Evolutionary conservation across 2,888 invertebrate genomes (phyloP), one percentile per base, ranked within the genome.

Genomic region (Atethmia centrago): DNA sequence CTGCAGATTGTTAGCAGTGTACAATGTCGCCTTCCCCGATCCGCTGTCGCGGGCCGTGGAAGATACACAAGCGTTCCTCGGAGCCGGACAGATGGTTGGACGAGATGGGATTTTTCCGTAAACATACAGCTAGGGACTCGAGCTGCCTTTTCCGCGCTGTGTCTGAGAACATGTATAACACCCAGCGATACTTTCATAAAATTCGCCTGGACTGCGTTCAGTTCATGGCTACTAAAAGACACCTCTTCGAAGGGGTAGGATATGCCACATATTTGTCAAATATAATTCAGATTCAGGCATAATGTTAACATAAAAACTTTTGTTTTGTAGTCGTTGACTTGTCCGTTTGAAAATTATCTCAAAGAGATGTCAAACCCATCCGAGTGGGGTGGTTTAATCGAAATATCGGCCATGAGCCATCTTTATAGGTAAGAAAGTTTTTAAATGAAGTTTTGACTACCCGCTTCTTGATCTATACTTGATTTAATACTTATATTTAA

Each of bases 101-200:
- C 87, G 97, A 97, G 83, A 97, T 98, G 92, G 98, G 98, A 56
- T 97, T 98, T 90, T 98, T 98, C 92, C 97, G 99, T 87, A 99
- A 99, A 96, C 98, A 98, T 89, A 98, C 98, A 28, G 98, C 99
- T 70, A 97, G 98, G 89, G 99, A 99, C 96, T 98, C 98, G 68
- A 98, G 98, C 77, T 99, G 98, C 91, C 96, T 99, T 64, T 99
- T 99, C 94, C 97, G 99, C 87, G 98, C 98, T 19, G 97, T 99
- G 68, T 98, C 99, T 53, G 99, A 99, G 94, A 98, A 99, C 95
- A 97, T 98, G 86, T 97, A 95, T 88, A 97, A 97, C 71, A 97
- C 97, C 40, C 97, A 99, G 95, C 95, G 97, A 83, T 97, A 97
- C 92, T 98, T 98, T 92, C 96, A 97, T 87, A 97, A 97, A 89